Base-by-base conservation (phyloP, 2,888 invertebrate genomes). In the Lithophane semibrunnea region DNA sequence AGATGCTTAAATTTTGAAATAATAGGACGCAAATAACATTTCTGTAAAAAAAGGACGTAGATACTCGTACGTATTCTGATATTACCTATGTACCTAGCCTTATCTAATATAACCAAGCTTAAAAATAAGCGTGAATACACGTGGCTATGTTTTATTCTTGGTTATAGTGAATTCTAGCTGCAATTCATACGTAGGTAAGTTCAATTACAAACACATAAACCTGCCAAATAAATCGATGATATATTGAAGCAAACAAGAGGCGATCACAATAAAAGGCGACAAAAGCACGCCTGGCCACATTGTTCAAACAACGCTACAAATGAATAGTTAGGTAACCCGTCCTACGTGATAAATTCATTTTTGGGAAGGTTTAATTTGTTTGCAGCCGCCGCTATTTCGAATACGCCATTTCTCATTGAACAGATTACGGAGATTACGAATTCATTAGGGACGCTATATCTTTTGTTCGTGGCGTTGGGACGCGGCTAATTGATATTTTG, bases 401-500 rank as follows among this genome's bases (percentile, higher is more conserved):
- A 95, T 94, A 94, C 92, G 94, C 95, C 95, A 95, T 96, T 95
- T 94, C 95, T 96, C 96, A 96, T 95, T 95, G 96, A 95, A 95
- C 95, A 96, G 96, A 96, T 96, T 96, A 96, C 94, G 78, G 94
- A 96, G 96, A 96, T 96, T 96, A 96, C 94, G 93, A 96, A 95
- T 96, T 96, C 96, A 96, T 96, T 96, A 95, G 96, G 95, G 95
- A 92, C 91, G 91, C 92, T 91, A 92, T 95, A 95, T 95, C 95
- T 95, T 95, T 94, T 94, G 93, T 94, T 93, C 89, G 86, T 84
- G 89, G 90, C 85, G 84, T 86, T 84, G 92, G 93, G 93, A 89
- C 87, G 83, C 86, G 86, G 88, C 92, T 96, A 96, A 96, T 96
- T 96, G 95, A 95, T 96, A 96, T 94, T 95, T 95, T 90, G 91